Base-by-base conservation (phyloP, 2,797 vertebrate species). In the Enteromius mattozi region DNA sequence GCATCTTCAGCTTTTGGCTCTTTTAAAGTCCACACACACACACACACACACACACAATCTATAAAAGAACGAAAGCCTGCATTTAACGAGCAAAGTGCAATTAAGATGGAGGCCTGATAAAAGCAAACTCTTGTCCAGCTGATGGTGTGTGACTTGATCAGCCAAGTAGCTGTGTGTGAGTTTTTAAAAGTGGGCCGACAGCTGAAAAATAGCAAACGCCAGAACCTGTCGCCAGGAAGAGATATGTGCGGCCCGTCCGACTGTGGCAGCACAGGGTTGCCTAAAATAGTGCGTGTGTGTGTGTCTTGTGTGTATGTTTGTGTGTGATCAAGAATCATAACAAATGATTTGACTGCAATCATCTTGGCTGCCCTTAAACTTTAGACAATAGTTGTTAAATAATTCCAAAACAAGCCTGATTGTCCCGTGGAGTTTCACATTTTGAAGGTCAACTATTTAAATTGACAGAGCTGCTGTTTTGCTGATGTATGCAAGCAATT, bases 71-170 rank as follows among this genome's bases (percentile, higher is more conserved):
- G 27, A 68, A 69, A n/a, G 49, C 19, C 61, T 76, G 80, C 80
- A 69, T 87, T 86, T 85, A 88, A 85, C 82, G 61, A 85, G 83
- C 66, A 30, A 51, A 84, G 59, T 76, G 81, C 81, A 87, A 85
- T 88, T 89, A 89, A 87, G 86, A 89, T 87, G 56, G 82, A 37
- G 74, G 30, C 72, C 74, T 47, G 85, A 87, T 89, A 88, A 88
- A 86, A 88, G 85, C 42, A 66, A 76, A 83, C 72, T 66, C 35
- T 59, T 81, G 80, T 87, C 81, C 79, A 75, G 47, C 51, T 78
- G 82, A 86, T 66, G 30, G 82, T 72, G 51, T 59, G 77, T n/a
- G 78, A 74, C 71, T 85, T 56, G 76, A 87, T 83, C 84, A 85
- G 77, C 54, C 81, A 68, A 84, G 77, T 71, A 76, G 83, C 21